Conservation (phyloP, 2,888 invertebrate species). For the Oscheius sp. region DNA sequence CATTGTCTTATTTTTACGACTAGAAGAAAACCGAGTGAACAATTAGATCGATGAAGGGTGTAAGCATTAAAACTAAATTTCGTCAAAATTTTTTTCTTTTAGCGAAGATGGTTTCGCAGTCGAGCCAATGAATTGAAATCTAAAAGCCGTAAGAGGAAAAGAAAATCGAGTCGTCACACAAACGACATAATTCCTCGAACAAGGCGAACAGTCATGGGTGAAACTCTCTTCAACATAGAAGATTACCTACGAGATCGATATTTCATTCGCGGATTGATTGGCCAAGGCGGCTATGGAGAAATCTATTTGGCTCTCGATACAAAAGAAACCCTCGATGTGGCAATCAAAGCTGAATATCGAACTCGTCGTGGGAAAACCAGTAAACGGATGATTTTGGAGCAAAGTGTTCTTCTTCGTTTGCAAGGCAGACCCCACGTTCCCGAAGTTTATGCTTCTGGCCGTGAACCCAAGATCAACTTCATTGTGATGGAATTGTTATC, state of each 20-base stretch:
- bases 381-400: conserved; percentile 58
- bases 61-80: too few relatives aligned
- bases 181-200: not conserved
- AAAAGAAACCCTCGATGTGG: conserved; percentile 45
- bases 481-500: conserved; percentile 61
- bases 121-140: too few relatives aligned
- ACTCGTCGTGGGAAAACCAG: conserved; percentile 45
- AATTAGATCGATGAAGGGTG: too few relatives aligned
- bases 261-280: conserved; percentile 18
- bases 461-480: conserved; percentile 38
- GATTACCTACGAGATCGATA: conserved; percentile 45
- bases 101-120: too few relatives aligned
- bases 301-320: conserved; percentile 55
- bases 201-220: not conserved
- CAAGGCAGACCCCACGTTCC: conserved; percentile 59
- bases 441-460: conserved; percentile 49
- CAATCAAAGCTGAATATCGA: conserved; percentile 58
- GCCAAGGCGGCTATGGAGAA: conserved; percentile 50
- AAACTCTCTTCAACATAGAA: conserved; percentile 21
- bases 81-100: too few relatives aligned
- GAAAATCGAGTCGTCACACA: too few relatives aligned
- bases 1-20: too few relatives aligned
- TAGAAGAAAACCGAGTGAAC: too few relatives aligned
- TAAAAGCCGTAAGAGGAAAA: too few relatives aligned
- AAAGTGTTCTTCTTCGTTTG: conserved; percentile 43